Conservation (phyloP, 2,888 invertebrate genomes). For the Campaea margaritaria region DNA sequence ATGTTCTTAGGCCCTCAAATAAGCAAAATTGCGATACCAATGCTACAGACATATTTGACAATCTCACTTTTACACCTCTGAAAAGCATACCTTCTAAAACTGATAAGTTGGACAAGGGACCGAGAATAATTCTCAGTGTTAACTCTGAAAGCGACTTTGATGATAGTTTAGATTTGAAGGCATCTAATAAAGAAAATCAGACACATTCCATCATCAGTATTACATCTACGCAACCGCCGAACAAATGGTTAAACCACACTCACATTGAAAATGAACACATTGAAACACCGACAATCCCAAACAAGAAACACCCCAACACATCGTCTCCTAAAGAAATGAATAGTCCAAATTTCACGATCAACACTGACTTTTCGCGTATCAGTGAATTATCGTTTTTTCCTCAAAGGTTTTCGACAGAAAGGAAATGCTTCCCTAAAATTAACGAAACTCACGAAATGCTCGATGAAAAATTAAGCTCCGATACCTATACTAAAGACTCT, state of each 20-base stretch:
- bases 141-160: slow-evolving; percentile 74
- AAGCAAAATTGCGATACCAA: slow-evolving; percentile 56
- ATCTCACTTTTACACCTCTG: slow-evolving; percentile 74
- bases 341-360: slow-evolving; percentile 79
- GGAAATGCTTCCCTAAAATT: slow-evolving; percentile 66
- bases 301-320: slow-evolving; percentile 76
- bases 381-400: slow-evolving; percentile 78
- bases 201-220: slow-evolving; percentile 70
- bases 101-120: slow-evolving; percentile 70
- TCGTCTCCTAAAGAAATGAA: slow-evolving; percentile 78
- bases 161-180: slow-evolving; percentile 66
- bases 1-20: slow-evolving; percentile 68
- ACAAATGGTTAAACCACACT: slow-evolving; percentile 64
- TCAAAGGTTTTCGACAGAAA: slow-evolving; percentile 77
- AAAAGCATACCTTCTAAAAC: slow-evolving; percentile 58
- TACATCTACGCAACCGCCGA: slow-evolving; percentile 63
- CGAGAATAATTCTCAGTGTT: slow-evolving; percentile 70
- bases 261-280: slow-evolving; percentile 49
- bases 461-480: slow-evolving; percentile 73
- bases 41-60: slow-evolving; percentile 69
- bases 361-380: slow-evolving; percentile 78
- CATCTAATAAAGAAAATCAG: slow-evolving; percentile 69
- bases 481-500: slow-evolving; percentile 83
- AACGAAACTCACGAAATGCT: slow-evolving; percentile 69
- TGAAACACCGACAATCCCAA: slow-evolving; percentile 59